Conservation (phyloP, 2,113 vertebrate species). For the Cygnus buccinator region DNA sequence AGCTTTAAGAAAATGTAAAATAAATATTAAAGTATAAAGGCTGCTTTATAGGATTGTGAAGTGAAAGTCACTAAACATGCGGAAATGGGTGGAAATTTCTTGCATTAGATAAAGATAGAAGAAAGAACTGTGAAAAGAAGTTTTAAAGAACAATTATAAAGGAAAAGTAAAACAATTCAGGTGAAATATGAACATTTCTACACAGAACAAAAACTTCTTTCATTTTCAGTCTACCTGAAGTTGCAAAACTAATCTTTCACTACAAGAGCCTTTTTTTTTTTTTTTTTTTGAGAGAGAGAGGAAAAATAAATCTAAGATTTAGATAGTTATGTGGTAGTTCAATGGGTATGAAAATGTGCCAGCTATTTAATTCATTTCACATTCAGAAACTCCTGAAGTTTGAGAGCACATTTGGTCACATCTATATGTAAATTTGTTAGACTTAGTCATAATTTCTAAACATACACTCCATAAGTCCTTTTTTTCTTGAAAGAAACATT, state of each 20-base stretch:
- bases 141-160: neutral
- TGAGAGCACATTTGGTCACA: constrained; percentile 34
- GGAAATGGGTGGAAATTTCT: neutral
- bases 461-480: constrained; percentile 1
- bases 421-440: constrained; percentile 68
- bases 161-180: neutral
- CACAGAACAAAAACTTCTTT: neutral
- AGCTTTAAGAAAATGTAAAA: neutral
- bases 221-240: constrained; percentile 19
- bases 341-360: neutral
- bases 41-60: neutral
- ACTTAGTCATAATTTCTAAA: constrained; percentile 63
- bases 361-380: constrained; percentile 18
- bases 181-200: neutral
- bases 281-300: neutral
- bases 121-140: neutral
- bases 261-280: neutral
- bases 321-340: neutral
- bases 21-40: neutral
- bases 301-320: neutral
- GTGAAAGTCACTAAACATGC: neutral
- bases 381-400: constrained; percentile 23
- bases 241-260: neutral
- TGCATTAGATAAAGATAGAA: neutral
- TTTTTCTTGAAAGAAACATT: constrained; percentile 52